phyloP scores from a whole-genome alignment of 2,888 invertebrate genomes.

The Aphidoletes aphidimyza region DNA sequence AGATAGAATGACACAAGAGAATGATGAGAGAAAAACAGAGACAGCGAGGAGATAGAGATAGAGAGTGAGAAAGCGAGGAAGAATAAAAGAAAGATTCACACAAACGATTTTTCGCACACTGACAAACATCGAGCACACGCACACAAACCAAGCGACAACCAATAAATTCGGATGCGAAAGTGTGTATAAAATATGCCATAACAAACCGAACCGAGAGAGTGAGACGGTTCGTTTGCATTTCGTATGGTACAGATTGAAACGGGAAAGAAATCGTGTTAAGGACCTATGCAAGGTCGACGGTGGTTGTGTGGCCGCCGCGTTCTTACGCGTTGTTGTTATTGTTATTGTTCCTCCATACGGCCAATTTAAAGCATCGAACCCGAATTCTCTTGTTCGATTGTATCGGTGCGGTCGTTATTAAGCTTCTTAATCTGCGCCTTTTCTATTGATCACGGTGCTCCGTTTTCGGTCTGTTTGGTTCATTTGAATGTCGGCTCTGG shows the following conservation, averaged over 20 bases:
- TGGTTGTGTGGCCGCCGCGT: background rate
- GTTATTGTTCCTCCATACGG: background rate
- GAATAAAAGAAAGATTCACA: background rate
- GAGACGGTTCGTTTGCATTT: constrained; percentile 51
- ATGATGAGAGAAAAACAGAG: background rate
- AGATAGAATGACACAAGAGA: background rate
- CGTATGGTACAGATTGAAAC: constrained; percentile 17
- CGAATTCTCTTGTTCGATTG: background rate
- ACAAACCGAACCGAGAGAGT: constrained; percentile 6
- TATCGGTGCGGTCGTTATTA: too few species aligned
- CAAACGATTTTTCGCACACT: background rate
- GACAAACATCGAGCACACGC: background rate
- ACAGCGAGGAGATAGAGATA: background rate
- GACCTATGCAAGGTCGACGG: constrained; percentile 57
- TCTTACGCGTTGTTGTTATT: background rate
- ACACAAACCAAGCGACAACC: background rate
- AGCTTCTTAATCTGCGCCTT: background rate
- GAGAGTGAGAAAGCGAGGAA: background rate
- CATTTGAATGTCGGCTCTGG: too few species aligned
- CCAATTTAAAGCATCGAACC: background rate
- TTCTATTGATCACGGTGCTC: background rate
- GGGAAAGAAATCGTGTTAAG: constrained; percentile 56
- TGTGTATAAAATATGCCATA: constrained; percentile 32
- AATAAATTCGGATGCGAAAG: constrained; percentile 37
- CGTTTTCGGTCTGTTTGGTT: too few species aligned